phyloP scores from a whole-genome alignment of 2,888 invertebrate genomes.

The Geotrupes spiniger region DNA sequence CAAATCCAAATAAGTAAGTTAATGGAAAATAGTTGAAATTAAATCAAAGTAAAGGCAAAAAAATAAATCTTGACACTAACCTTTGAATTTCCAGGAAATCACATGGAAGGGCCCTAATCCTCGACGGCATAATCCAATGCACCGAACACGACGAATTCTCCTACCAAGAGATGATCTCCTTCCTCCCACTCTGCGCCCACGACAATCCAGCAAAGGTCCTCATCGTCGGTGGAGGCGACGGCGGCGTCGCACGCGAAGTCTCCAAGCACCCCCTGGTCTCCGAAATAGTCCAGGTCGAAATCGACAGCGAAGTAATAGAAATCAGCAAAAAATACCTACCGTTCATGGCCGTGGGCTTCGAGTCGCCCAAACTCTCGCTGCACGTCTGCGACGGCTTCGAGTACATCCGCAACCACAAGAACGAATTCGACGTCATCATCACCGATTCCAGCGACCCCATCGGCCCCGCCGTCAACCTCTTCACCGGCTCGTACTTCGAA shows the following conservation, averaged over 20 bases:
- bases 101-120: constrained; percentile 81
- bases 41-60: too few species aligned
- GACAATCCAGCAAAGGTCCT: constrained; percentile 86
- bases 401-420: constrained; percentile 81
- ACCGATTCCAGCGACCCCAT: constrained; percentile 98
- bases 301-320: constrained; percentile 88
- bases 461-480: constrained; percentile 69
- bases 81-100: constrained; percentile 58
- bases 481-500: constrained; percentile 50
- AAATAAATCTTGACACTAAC: too few species aligned
- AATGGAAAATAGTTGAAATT: too few species aligned
- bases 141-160: constrained; percentile 95
- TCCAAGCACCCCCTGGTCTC: constrained; percentile 89
- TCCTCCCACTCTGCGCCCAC: constrained; percentile 89
- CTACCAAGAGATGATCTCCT: constrained; percentile 98
- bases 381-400: constrained; percentile 88
- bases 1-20: too few species aligned
- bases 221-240: constrained; percentile 97
- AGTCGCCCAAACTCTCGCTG: constrained; percentile 76
- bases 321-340: constrained; percentile 87
- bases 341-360: constrained; percentile 85
- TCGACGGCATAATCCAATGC: constrained; percentile 97
- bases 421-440: constrained; percentile 94
- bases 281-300: constrained; percentile 82
- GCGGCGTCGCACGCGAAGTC: constrained; percentile 94